Conservation (phyloP, 2,797 vertebrate genomes). For the Sebastes taczanowskii region DNA sequence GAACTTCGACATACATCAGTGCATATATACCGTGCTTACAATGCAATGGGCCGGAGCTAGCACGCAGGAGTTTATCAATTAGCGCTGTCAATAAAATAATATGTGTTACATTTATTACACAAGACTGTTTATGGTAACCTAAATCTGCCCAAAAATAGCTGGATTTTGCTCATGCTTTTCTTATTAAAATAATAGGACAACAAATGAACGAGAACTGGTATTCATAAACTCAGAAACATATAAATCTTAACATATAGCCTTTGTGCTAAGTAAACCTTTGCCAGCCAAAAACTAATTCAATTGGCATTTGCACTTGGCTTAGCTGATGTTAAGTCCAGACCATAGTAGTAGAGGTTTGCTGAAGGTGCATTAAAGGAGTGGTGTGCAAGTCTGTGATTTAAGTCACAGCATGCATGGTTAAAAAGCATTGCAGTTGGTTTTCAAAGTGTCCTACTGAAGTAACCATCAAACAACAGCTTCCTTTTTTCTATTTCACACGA, state of each 20-base stretch:
- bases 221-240: too few species aligned
- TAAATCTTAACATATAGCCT: too few species aligned
- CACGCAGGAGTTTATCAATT: not conserved
- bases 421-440: not conserved
- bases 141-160: not conserved
- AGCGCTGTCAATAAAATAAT: not conserved
- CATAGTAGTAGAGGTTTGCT: not conserved
- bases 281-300: not conserved
- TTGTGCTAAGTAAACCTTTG: too few species aligned
- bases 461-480: not conserved
- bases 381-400: not conserved
- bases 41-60: not conserved
- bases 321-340: not conserved
- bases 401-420: not conserved
- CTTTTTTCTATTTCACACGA: not conserved
- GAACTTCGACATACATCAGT: not conserved
- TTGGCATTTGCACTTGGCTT: not conserved
- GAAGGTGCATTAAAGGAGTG: not conserved
- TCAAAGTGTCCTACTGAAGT: not conserved
- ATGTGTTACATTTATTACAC: not conserved
- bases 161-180: not conserved
- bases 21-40: not conserved
- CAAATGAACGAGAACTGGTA: too few species aligned
- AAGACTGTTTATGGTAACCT: not conserved
- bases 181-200: too few species aligned